phyloP scores from a whole-genome alignment of 2,113 vertebrate species.

The Boulengeromyrus knoepffleri region DNA sequence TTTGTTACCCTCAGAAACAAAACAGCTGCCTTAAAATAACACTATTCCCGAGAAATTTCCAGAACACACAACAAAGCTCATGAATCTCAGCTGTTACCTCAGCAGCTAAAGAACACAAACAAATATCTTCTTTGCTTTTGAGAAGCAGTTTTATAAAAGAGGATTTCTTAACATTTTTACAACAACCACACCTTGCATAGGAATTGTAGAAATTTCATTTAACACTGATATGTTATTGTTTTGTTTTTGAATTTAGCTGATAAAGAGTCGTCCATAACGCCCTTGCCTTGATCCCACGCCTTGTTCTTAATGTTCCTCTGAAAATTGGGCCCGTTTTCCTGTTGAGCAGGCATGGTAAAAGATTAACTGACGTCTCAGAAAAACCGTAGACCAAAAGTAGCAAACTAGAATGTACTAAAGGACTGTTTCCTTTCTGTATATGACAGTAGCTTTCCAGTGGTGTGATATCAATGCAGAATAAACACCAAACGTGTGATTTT shows the following conservation, averaged over 20 bases:
- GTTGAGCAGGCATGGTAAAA: constrained; percentile 61
- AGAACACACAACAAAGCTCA: background rate
- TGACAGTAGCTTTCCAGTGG: constrained; percentile 39
- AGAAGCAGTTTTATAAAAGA: background rate
- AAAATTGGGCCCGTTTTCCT: constrained; percentile 44
- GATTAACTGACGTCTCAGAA: constrained; percentile 45
- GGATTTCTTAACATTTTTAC: background rate
- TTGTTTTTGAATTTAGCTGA: background rate
- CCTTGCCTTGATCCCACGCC: constrained; percentile 27
- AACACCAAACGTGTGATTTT: constrained; percentile 36
- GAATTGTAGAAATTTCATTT: background rate
- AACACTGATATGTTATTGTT: constrained; percentile 1
- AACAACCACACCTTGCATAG: background rate
- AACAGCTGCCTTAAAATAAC: background rate
- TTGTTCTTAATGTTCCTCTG: constrained; percentile 31
- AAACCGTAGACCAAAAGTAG: constrained; percentile 42
- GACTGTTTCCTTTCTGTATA: constrained; percentile 46
- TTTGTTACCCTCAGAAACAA: background rate
- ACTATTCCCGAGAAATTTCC: background rate
- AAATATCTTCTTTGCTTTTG: background rate
- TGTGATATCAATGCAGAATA: constrained; percentile 25
- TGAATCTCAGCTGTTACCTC: background rate
- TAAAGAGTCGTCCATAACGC: constrained; percentile 12
- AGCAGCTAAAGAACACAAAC: background rate
- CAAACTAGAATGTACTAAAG: constrained; percentile 52